Evolutionary conservation across 2,113 vertebrate species (phyloP).

Genomic region (Bothrops jararaca): DNA sequence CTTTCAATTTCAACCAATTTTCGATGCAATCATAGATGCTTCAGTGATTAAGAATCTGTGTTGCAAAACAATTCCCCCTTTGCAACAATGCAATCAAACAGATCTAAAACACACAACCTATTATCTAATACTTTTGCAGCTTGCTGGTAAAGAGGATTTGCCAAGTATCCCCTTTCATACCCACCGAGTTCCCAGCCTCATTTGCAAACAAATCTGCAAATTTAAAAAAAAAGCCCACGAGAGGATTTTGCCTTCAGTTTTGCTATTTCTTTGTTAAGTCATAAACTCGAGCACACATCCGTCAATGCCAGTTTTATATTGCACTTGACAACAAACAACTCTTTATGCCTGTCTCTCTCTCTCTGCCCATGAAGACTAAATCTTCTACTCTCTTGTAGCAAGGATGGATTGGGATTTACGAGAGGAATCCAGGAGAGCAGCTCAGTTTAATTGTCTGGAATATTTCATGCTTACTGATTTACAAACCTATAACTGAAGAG

Average conservation of each 20-base stretch:
- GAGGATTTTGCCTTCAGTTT: slow-evolving; percentile 12
- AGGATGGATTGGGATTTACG: not conserved
- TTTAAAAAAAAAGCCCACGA: slow-evolving; percentile 48
- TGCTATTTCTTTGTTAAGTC: not conserved
- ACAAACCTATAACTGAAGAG: not conserved
- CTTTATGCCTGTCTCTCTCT: not conserved
- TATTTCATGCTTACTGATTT: slow-evolving; percentile 9
- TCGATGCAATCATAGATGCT: slow-evolving; percentile 79
- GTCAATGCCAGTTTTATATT: slow-evolving; percentile 7
- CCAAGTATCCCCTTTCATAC: slow-evolving; percentile 62
- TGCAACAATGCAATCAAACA: slow-evolving; percentile 82
- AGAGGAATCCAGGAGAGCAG: not conserved
- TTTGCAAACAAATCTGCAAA: slow-evolving; percentile 68
- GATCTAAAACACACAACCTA: slow-evolving; percentile 79
- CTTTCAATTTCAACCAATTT: slow-evolving; percentile 82
- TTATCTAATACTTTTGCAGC: slow-evolving; percentile 74
- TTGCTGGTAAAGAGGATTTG: slow-evolving; percentile 73
- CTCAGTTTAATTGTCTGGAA: slow-evolving; percentile 32
- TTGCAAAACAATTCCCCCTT: slow-evolving; percentile 84
- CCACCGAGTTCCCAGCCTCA: slow-evolving; percentile 61
- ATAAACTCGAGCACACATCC: not conserved
- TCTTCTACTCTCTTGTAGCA: not conserved
- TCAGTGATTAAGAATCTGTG: slow-evolving; percentile 83
- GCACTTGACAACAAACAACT: not conserved
- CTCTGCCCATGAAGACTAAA: not conserved